phyloP scores from a whole-genome alignment of 1,140 invertebrate genomes.

The Magallana gigas region DNA sequence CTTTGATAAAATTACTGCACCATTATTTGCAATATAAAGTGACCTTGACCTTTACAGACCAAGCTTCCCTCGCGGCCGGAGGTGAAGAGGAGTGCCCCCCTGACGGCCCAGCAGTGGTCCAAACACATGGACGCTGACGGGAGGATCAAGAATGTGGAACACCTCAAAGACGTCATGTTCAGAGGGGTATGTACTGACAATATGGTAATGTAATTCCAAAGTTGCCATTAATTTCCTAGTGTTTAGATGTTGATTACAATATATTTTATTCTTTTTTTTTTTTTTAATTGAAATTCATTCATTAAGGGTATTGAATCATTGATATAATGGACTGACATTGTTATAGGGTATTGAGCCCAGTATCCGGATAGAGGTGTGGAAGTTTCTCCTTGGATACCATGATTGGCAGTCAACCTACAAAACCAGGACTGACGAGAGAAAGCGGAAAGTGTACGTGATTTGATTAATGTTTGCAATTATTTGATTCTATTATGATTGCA shows the following conservation, averaged over 20 bases:
- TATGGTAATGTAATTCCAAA: neutral
- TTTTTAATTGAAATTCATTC: too few relatives aligned
- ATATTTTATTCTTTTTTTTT: too few relatives aligned
- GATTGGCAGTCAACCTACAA: conserved; percentile 89
- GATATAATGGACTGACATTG: neutral
- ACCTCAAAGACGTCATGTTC: conserved; percentile 91
- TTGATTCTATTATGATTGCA: too few relatives aligned
- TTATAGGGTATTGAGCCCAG: conserved; percentile 85
- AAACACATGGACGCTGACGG: conserved; percentile 88
- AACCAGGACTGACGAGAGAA: conserved; percentile 85
- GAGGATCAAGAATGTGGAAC: conserved; percentile 78
- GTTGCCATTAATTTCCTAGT: too few relatives aligned
- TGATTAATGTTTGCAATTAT: too few relatives aligned
- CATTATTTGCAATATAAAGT: neutral
- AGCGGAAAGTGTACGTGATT: conserved; percentile 83
- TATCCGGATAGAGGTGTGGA: conserved; percentile 94
- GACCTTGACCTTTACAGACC: conserved; percentile 62
- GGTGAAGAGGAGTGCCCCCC: conserved; percentile 80
- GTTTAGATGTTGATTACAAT: too few relatives aligned
- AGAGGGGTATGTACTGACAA: conserved; percentile 86
- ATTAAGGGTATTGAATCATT: too few relatives aligned
- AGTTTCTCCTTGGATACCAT: conserved; percentile 94
- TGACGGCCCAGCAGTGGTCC: conserved; percentile 90
- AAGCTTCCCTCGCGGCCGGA: conserved; percentile 78
- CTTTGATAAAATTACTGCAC: too few relatives aligned